These are phyloP conservation scores for Bombus pascuorum DNA, from an alignment of 1,140 invertebrate species.

Conservation along the genomic window DNA sequence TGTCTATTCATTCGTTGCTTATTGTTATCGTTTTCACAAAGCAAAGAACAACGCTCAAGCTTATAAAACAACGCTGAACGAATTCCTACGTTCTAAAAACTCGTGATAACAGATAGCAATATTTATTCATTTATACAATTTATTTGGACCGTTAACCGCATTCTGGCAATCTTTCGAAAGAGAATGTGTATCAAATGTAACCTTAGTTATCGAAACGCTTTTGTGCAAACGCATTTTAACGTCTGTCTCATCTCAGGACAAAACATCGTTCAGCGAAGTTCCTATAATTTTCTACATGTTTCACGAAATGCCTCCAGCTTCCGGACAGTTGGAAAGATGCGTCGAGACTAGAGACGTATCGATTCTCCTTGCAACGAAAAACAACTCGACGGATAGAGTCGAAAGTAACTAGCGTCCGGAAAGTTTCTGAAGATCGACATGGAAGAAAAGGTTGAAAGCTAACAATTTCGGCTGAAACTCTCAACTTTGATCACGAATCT, in stretches of 20 bases:
- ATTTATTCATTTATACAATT: too few relatives aligned
- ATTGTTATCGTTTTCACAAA: too few relatives aligned
- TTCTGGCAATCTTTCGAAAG: too few relatives aligned
- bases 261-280: neutral
- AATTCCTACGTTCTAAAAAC: too few relatives aligned
- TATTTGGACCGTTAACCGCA: neutral
- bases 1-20: too few relatives aligned
- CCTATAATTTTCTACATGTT: neutral
- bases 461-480: slow-evolving; percentile 7
- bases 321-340: neutral
- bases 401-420: neutral
- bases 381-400: slow-evolving; percentile 23
- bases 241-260: neutral
- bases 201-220: neutral
- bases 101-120: neutral
- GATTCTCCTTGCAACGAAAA: slow-evolving; percentile 21
- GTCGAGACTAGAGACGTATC: neutral
- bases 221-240: neutral
- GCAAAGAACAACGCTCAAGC: too few relatives aligned
- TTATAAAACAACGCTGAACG: too few relatives aligned
- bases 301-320: neutral
- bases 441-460: slow-evolving; percentile 20
- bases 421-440: slow-evolving; percentile 14
- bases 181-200: neutral
- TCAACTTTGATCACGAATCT: slow-evolving; percentile 19